phyloP scores from a whole-genome alignment of 2,113 vertebrate species.

The Saguinus imperator region DNA sequence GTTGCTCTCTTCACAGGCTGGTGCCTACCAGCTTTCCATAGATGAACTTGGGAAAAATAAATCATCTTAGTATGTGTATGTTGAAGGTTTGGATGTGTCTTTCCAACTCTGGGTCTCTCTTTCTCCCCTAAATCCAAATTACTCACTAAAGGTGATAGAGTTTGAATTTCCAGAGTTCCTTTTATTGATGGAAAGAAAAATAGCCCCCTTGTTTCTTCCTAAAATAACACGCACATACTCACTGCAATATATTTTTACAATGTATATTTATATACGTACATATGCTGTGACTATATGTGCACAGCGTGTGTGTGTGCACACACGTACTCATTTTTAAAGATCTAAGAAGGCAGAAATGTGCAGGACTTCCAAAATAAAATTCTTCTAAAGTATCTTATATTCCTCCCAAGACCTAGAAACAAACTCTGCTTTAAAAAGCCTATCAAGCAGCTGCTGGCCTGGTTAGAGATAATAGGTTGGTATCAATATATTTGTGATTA shows the following conservation, averaged over 20 bases:
- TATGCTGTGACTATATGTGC: background rate
- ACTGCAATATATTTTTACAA: background rate
- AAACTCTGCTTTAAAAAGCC: constrained; percentile 74
- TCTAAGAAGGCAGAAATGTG: constrained; percentile 32
- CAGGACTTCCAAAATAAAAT: constrained; percentile 68
- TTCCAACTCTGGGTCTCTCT: background rate
- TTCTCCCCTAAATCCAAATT: background rate
- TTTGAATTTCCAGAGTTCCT: background rate
- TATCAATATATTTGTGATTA: constrained; percentile 9
- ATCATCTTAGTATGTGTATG: background rate
- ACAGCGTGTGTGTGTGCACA: background rate
- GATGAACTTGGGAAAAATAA: background rate
- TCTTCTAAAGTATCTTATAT: constrained; percentile 50
- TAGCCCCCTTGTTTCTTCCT: background rate
- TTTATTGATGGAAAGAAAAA: background rate
- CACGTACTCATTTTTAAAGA: constrained; percentile 7
- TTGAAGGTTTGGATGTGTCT: background rate
- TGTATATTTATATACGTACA: background rate
- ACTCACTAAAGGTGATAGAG: background rate
- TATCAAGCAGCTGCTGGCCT: constrained; percentile 61
- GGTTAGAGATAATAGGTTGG: constrained; percentile 49
- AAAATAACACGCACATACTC: background rate
- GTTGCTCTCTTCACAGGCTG: background rate
- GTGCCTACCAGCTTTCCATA: background rate
- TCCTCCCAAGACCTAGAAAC: constrained; percentile 60